Evolutionary conservation across 2,888 invertebrate genomes (phyloP), one percentile per base, ranked within the genome.

Genomic region (Torymus aiolomorphi): DNA sequence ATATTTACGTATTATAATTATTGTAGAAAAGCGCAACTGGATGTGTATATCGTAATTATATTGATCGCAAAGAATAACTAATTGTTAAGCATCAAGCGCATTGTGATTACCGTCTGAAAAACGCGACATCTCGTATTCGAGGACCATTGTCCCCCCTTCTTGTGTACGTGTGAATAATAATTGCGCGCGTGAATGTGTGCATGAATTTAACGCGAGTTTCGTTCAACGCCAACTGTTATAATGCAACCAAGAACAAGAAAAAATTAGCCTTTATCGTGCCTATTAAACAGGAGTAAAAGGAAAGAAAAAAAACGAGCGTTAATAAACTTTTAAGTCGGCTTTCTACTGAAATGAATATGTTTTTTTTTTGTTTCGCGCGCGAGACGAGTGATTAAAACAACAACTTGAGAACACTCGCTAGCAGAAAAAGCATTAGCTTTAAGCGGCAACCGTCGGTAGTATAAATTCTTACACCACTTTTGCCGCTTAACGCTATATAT

Each of bases 191-290:
- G 61, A 70, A 51, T 51, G 73, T 12, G 57, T 75, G n/a, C 24
- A 67, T 76, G 56, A 8, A 42, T 51, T 59, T 71, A 80, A 70
- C 73, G 78, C 77, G 74, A 76, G 65, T 67, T 80, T 86, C 78
- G 83, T 86, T 88, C 86, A 42, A 86, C 79, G 86, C 85, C 85
- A 84, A 85, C 85, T 86, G 8, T 42, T 42, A 42, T 42, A 83
- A 84, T 84, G 85, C 78, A 84, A 85, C 83, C 83, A 69, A n/a
- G 63, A 69, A n/a, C 63, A 70, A 56, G 49, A 42, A 49, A 56
- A 69, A 74, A 63, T 78, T 69, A 78, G 88, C 88, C 88, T 88
- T 88, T 84, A 88, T 88, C 87, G 87, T 88, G 88, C 88, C 87
- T 88, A 87, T 65, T 61, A 65, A 67, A 78, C 78, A 72, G 57